Percentiles rank a stretch among this genome's conserved stretches.
Conservation (phyloP, 1,140 invertebrate genomes). For the Apis dorsata region DNA sequence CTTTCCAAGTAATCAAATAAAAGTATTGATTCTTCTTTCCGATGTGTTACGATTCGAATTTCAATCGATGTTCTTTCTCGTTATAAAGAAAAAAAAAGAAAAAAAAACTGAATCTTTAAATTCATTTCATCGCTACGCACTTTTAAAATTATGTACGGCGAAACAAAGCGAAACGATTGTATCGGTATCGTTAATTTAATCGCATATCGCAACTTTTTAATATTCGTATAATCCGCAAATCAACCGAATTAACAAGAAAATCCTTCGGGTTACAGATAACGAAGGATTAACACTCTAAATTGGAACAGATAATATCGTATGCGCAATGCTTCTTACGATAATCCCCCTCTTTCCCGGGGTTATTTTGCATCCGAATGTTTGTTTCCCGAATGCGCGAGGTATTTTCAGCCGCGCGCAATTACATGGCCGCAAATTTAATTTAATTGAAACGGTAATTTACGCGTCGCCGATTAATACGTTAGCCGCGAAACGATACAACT, state of each 20-base stretch:
- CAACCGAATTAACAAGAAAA: too few relatives aligned
- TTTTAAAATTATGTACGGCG: too few relatives aligned
- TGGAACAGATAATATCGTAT: constrained; percentile 3
- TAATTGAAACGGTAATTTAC: constrained; percentile 25
- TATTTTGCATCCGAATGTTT: background rate
- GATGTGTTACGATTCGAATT: too few relatives aligned
- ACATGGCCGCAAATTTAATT: constrained; percentile 14
- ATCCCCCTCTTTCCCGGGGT: background rate
- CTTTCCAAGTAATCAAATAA: too few relatives aligned
- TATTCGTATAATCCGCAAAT: background rate
- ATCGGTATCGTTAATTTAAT: background rate
- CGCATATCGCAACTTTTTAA: background rate
- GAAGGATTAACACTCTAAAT: background rate
- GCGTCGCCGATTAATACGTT: constrained; percentile 8
- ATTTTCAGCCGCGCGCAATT: constrained; percentile 3
- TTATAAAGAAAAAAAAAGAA: too few relatives aligned
- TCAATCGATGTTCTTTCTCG: too few relatives aligned
- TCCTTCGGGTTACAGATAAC: background rate
- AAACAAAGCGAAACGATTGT: too few relatives aligned
- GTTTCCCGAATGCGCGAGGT: background rate
- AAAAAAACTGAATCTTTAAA: too few relatives aligned
- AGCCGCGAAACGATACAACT: background rate
- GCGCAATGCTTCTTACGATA: constrained; percentile 18
- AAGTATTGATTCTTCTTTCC: too few relatives aligned
- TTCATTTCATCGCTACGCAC: too few relatives aligned